Evolutionary conservation across 2,888 invertebrate species (phyloP), one percentile per base, ranked within the genome.

Genomic region (Anaspis maculata): DNA sequence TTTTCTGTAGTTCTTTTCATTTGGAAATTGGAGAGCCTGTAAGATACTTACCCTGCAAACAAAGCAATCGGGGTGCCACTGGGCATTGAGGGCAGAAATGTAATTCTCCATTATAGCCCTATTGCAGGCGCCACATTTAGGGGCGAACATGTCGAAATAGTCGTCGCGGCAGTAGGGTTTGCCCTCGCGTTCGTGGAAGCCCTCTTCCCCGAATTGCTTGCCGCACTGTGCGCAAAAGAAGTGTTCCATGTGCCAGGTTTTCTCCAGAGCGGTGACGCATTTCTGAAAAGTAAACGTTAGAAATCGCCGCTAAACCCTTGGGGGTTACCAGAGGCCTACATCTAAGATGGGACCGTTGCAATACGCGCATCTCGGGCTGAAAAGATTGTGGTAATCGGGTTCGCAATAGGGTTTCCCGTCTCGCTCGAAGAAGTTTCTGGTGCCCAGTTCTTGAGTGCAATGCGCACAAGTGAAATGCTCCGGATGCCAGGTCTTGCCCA

Each of bases 41-140:
- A n/a, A 3, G 15, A 48, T 50, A 70, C 88, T 75, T 77, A 97
- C 96, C 84, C 92, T 83, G 77, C 97, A 97, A 48, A 95, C 92
- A 72, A 97, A 97, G 70, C 97, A 97, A 62, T 95, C 90, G 6
- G 96, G 85, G 69, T 97, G 97, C 96, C 97, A 97, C 67, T 97
- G 95, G 46, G 88, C 84, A 69, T 91, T 92, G 49, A 97, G 76
- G 30, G 96, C 97, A 15, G 95, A 94, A 64, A 97, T 95, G 67
- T 95, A 97, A 68, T 95, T 96, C 69, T 94, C 91, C 82, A 92
- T 91, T 57, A 97, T 97, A 46, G 96, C 88, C 32, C 89, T 81
- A 57, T 77, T 83, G 73, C 97, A 97, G 24, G 94, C 95, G 30
- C 91, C 92, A 69, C 97, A 97, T 63, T 95, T 94, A 2, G 96